These are phyloP conservation scores for Periphyllus acericola DNA, from an alignment of 2,888 invertebrate species.

Conservation along the genomic window DNA sequence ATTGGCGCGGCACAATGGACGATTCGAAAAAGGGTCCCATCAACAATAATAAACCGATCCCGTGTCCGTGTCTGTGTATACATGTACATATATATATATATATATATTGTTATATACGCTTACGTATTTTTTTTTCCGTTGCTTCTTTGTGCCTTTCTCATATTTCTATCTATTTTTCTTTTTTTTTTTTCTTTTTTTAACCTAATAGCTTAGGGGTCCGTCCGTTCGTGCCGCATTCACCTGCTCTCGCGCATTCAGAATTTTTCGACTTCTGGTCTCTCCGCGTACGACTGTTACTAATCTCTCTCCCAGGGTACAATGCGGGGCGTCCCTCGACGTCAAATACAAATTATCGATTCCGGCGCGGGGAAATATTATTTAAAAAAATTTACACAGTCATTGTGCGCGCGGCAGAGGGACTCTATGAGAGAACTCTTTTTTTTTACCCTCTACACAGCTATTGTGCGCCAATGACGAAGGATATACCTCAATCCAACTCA, in stretches of 20 bases:
- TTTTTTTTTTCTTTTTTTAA: slow-evolving; percentile 18
- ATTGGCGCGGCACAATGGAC: slow-evolving; percentile 35
- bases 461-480: slow-evolving; percentile 47
- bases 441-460: slow-evolving; percentile 22
- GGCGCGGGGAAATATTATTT: slow-evolving; percentile 33
- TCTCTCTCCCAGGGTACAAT: slow-evolving; percentile 46
- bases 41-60: slow-evolving; percentile 57
- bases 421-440: slow-evolving; percentile 43
- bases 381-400: slow-evolving; percentile 48
- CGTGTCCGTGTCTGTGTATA: background rate
- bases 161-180: slow-evolving; percentile 29
- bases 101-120: background rate
- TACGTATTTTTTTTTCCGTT: slow-evolving; percentile 25
- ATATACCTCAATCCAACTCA: slow-evolving; percentile 55
- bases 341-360: slow-evolving; percentile 60
- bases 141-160: slow-evolving; percentile 55
- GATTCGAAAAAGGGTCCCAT: slow-evolving; percentile 39
- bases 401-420: slow-evolving; percentile 7
- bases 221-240: slow-evolving; percentile 44
- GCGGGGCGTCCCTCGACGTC: slow-evolving; percentile 43
- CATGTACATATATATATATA: too few species aligned
- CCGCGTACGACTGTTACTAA: slow-evolving; percentile 41
- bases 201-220: slow-evolving; percentile 53
- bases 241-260: slow-evolving; percentile 37
- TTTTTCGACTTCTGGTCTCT: slow-evolving; percentile 50